Percentiles rank a stretch among this genome's conserved stretches.
phyloP scores from a whole-genome alignment of 2,888 invertebrate species.

The Tipula unca region DNA sequence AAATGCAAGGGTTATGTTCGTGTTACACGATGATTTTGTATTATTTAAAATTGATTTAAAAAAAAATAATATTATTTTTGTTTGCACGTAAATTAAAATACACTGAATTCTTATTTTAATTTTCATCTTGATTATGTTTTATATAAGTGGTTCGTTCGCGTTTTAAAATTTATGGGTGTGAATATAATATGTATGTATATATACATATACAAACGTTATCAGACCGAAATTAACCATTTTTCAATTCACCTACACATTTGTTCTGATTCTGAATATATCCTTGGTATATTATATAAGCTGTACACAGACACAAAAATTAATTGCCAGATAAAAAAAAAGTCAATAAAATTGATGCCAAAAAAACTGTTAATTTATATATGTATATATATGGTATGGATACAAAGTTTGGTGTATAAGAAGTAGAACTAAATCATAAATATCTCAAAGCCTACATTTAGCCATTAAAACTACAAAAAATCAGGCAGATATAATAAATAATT shows the following conservation, averaged over 20 bases:
- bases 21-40: background rate
- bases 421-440: constrained; percentile 14
- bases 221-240: background rate
- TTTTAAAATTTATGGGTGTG: background rate
- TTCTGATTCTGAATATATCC: background rate
- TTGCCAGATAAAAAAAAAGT: background rate
- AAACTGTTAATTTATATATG: background rate
- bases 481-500: background rate
- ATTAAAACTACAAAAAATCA: constrained; percentile 14
- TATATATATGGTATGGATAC: too few relatives aligned
- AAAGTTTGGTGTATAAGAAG: background rate
- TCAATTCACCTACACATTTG: background rate
- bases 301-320: background rate
- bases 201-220: background rate
- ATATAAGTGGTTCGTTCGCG: background rate
- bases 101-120: background rate
- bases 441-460: constrained; percentile 14
- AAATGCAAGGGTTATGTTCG: background rate
- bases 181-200: too few relatives aligned
- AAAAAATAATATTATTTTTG: background rate
- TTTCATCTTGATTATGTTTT: background rate
- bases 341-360: constrained; percentile 8
- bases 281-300: background rate
- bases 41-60: background rate
- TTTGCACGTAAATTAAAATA: background rate